Evolutionary conservation across 2,113 vertebrate genomes (phyloP).

Genomic region (Nannobrachium achirus): DNA sequence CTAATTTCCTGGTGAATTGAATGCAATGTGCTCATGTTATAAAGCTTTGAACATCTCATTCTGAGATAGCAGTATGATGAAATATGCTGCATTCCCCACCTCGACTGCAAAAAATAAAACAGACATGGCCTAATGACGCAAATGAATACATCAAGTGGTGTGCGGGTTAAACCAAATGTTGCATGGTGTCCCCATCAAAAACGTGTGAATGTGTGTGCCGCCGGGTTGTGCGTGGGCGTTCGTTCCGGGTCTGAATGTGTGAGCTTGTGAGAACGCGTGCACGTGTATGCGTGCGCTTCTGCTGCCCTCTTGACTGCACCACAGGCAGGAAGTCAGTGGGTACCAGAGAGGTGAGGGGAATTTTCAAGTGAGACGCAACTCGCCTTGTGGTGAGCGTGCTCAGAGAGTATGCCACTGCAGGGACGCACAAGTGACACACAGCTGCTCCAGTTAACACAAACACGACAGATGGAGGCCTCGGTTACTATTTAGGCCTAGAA

Average conservation of each 20-base stretch:
- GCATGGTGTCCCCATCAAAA: constrained; percentile 48
- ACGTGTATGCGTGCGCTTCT: constrained; percentile 35
- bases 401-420: constrained; percentile 63
- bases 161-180: constrained; percentile 60
- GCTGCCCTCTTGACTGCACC: constrained; percentile 71
- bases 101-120: constrained; percentile 35
- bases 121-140: constrained; percentile 62
- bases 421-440: constrained; percentile 27
- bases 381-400: constrained; percentile 64
- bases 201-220: constrained; percentile 45
- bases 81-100: constrained; percentile 33
- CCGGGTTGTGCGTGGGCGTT: constrained; percentile 38
- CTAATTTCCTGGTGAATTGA: background rate
- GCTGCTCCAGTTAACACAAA: constrained; percentile 20
- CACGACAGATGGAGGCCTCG: background rate
- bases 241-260: constrained; percentile 47
- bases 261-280: constrained; percentile 47
- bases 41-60: background rate
- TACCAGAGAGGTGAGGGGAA: constrained; percentile 78
- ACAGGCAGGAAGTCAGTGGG: constrained; percentile 78
- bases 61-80: background rate
- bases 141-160: constrained; percentile 58
- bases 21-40: background rate
- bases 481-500: constrained; percentile 15
- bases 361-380: constrained; percentile 71